phyloP scores from a whole-genome alignment of 2,797 vertebrate species.

The Chiloscyllium punctatum region DNA sequence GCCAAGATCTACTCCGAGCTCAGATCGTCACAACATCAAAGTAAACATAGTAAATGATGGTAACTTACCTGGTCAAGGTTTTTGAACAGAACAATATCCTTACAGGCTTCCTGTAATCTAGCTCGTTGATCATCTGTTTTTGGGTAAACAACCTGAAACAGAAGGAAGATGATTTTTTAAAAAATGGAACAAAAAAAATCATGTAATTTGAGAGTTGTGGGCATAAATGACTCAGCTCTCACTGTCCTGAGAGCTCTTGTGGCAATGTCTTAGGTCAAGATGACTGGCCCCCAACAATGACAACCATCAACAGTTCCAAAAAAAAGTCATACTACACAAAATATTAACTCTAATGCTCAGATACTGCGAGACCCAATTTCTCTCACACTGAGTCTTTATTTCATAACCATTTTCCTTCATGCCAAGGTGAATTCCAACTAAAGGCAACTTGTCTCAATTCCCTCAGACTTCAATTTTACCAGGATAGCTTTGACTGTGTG shows the following conservation, averaged over 20 bases:
- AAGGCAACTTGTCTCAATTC: background rate
- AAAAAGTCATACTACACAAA: no score
- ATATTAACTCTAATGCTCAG: no score
- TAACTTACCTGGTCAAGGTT: slow-evolving; percentile 84
- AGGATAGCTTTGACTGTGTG: no score
- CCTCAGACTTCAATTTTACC: background rate
- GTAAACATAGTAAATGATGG: background rate
- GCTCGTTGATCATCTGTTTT: slow-evolving; percentile 94
- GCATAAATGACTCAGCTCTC: background rate
- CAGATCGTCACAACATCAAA: background rate
- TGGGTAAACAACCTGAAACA: slow-evolving; percentile 78
- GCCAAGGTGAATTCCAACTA: background rate
- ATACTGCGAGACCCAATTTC: no score
- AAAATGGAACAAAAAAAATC: background rate
- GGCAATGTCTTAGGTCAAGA: background rate
- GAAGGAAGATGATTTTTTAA: slow-evolving; percentile 33
- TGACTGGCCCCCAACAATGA: background rate
- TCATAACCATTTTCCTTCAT: background rate
- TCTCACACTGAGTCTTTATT: no score
- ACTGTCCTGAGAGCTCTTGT: no score
- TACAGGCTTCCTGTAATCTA: slow-evolving; percentile 91
- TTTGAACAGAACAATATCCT: slow-evolving; percentile 96
- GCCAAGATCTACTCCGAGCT: background rate
- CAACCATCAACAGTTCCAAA: background rate
- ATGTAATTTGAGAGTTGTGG: background rate